phyloP scores from a whole-genome alignment of 2,888 invertebrate genomes.

The Harpalus rufipes region DNA sequence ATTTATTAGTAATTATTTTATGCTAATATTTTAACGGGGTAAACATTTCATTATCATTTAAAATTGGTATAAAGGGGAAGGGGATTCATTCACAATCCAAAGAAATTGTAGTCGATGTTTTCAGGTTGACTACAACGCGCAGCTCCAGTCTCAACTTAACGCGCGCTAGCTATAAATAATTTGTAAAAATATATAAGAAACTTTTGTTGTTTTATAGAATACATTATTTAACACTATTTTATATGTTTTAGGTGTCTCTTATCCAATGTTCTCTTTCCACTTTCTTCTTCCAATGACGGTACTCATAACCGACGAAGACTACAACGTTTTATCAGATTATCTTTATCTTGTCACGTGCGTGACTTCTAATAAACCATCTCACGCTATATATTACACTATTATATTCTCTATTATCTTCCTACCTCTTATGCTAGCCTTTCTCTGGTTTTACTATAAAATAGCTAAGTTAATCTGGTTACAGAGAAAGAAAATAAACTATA shows the following conservation, averaged over 20 bases:
- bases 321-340: slow-evolving; percentile 13
- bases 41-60: too few species aligned
- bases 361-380: slow-evolving; percentile 59
- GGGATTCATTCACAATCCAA: too few species aligned
- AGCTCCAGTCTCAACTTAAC: too few species aligned
- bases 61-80: too few species aligned
- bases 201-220: too few species aligned
- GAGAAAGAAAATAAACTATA: slow-evolving; percentile 74
- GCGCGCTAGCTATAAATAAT: too few species aligned
- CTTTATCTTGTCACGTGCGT: slow-evolving; percentile 8
- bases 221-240: too few species aligned
- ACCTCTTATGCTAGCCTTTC: slow-evolving; percentile 77
- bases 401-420: slow-evolving; percentile 75
- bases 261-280: slow-evolving; percentile 77
- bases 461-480: slow-evolving; percentile 79
- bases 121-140: too few species aligned
- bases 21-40: too few species aligned
- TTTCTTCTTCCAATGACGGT: slow-evolving; percentile 72
- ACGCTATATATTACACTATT: slow-evolving; percentile 72
- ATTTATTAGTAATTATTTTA: too few species aligned
- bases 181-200: too few species aligned
- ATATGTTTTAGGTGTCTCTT: slow-evolving; percentile 74
- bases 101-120: too few species aligned
- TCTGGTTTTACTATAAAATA: slow-evolving; percentile 79
- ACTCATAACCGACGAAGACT: slow-evolving; percentile 69